Conservation (phyloP, 2,113 vertebrate species). For the Pelobates fuscus region DNA sequence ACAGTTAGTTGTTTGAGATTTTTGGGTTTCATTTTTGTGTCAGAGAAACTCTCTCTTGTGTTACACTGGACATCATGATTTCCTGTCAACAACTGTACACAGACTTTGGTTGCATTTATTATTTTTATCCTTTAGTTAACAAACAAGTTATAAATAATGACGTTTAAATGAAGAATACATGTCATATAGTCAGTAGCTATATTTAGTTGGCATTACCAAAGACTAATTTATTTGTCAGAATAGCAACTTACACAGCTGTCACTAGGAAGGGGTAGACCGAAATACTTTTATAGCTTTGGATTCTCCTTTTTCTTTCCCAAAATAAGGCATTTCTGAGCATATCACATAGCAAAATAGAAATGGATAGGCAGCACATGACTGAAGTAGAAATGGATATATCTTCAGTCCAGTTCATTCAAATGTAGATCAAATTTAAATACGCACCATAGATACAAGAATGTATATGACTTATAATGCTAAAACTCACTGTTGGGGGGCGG, state of each 20-base stretch:
- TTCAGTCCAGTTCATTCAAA: too few relatives aligned
- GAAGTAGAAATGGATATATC: too few relatives aligned
- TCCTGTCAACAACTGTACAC: neutral
- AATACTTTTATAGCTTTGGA: neutral
- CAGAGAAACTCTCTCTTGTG: too few relatives aligned
- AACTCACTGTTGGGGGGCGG: too few relatives aligned
- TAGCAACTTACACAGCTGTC: neutral
- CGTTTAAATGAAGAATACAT: conserved; percentile 12
- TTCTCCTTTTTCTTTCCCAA: neutral
- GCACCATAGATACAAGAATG: too few relatives aligned
- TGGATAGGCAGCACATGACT: neutral
- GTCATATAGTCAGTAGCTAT: conserved; percentile 10
- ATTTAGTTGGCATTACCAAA: conserved; percentile 36
- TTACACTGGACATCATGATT: too few relatives aligned
- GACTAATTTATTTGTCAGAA: conserved; percentile 13
- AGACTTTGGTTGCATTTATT: neutral
- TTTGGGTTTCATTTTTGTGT: too few relatives aligned
- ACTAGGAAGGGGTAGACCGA: neutral
- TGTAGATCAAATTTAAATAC: too few relatives aligned
- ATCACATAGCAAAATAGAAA: neutral
- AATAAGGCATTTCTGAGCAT: neutral
- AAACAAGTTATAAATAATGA: neutral
- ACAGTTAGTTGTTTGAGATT: too few relatives aligned
- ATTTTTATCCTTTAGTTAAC: conserved; percentile 10
- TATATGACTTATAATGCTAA: too few relatives aligned